Conservation (phyloP, 2,888 invertebrate genomes). For the Graphium colonna region DNA sequence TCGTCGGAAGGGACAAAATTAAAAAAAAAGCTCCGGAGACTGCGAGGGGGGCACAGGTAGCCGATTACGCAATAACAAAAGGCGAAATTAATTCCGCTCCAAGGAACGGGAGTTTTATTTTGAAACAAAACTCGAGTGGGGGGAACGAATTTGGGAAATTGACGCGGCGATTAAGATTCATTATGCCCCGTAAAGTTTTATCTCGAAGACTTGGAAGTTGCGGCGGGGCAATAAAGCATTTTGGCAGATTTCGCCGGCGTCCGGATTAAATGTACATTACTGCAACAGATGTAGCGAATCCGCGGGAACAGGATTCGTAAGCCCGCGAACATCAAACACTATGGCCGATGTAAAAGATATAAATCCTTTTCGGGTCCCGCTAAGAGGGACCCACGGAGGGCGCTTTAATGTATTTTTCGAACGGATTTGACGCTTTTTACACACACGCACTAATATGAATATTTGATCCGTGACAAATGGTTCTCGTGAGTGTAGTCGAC, state of each 20-base stretch:
- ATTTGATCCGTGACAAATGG: slow-evolving; percentile 9
- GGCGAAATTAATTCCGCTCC: slow-evolving; percentile 61
- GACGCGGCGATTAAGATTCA: slow-evolving; percentile 75
- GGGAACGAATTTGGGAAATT: slow-evolving; percentile 45
- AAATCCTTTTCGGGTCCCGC: slow-evolving; percentile 19
- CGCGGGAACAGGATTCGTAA: slow-evolving; percentile 24
- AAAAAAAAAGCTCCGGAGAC: slow-evolving; percentile 41
- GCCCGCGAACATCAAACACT: slow-evolving; percentile 25
- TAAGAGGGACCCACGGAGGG: slow-evolving; percentile 7
- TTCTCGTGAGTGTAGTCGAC: too few relatives aligned
- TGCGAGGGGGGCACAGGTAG: slow-evolving; percentile 51
- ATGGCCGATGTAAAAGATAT: slow-evolving; percentile 23
- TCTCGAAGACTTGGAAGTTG: slow-evolving; percentile 64
- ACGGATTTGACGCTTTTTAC: slow-evolving; percentile 18
- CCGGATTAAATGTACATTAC: slow-evolving; percentile 74
- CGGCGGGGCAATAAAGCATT: slow-evolving; percentile 74
- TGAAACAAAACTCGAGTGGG: slow-evolving; percentile 55
- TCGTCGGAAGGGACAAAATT: slow-evolving; percentile 32
- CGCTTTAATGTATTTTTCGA: slow-evolving; percentile 20
- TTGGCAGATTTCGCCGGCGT: slow-evolving; percentile 72
- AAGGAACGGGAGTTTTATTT: slow-evolving; percentile 71
- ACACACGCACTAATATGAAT: slow-evolving; percentile 16
- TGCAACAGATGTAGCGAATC: slow-evolving; percentile 57
- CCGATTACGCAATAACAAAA: slow-evolving; percentile 64
- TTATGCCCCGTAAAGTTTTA: slow-evolving; percentile 77